Evolutionary conservation across 2,888 invertebrate genomes (phyloP).

Genomic region (Eupsilia transversa): DNA sequence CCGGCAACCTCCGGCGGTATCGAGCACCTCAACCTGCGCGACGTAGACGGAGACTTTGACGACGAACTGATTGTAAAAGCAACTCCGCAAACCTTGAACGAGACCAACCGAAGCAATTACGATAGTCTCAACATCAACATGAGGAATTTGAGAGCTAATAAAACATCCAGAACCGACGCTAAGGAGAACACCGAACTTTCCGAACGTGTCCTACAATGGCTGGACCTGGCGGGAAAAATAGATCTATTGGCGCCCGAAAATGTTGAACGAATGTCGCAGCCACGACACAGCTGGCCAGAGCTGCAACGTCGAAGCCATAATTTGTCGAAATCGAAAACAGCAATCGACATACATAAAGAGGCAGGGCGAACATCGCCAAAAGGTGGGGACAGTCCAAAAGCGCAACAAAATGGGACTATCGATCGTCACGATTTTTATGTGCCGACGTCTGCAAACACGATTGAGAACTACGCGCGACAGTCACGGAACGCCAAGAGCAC

Average conservation of each 20-base stretch:
- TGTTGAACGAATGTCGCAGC: conserved; percentile 82
- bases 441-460: conserved; percentile 87
- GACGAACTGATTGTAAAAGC: conserved; percentile 79
- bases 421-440: conserved; percentile 86
- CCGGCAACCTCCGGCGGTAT: conserved; percentile 73
- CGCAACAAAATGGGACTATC: conserved; percentile 80
- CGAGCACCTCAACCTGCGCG: conserved; percentile 80
- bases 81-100: conserved; percentile 78
- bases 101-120: conserved; percentile 71
- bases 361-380: conserved; percentile 76
- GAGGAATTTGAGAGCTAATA: conserved; percentile 82
- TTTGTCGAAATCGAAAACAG: conserved; percentile 83
- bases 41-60: conserved; percentile 79
- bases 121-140: conserved; percentile 76
- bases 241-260: conserved; percentile 83
- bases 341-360: conserved; percentile 81
- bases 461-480: conserved; percentile 89
- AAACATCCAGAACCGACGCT: conserved; percentile 80
- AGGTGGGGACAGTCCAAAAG: conserved; percentile 78
- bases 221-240: conserved; percentile 93
- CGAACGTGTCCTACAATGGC: conserved; percentile 94
- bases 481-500: conserved; percentile 85
- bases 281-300: conserved; percentile 86
- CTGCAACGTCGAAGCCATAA: conserved; percentile 79
- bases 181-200: conserved; percentile 88